A percentile compares a stretch with the other conserved stretches of the same genome.
phyloP scores from a whole-genome alignment of 1,140 invertebrate species.

The Phymorhynchus buccinoides region DNA sequence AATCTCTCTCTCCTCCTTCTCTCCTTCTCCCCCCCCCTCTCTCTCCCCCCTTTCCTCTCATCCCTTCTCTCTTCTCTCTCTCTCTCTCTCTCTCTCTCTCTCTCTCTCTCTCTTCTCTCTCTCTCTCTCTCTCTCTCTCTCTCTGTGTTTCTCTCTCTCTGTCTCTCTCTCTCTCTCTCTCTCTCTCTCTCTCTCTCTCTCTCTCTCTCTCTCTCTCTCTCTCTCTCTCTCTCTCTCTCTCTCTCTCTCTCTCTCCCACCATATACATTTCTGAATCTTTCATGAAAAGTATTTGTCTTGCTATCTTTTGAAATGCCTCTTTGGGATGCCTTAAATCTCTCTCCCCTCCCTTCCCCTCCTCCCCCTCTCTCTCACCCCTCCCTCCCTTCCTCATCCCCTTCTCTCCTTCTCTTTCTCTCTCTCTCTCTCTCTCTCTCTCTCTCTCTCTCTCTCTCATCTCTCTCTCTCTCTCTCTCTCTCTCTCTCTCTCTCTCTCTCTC shows the following conservation, averaged over 20 bases:
- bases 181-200: background rate
- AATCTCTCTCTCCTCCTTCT: background rate
- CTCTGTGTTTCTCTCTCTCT: background rate
- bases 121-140: conserved; percentile 21
- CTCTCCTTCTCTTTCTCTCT: too few species aligned
- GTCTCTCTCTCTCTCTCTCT: background rate
- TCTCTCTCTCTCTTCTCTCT: background rate
- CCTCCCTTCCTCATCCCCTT: background rate
- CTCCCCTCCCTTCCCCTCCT: background rate
- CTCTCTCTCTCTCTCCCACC: background rate
- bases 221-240: background rate
- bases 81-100: background rate
- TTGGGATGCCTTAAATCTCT: background rate
- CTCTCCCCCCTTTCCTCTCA: background rate
- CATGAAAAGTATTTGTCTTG: too few species aligned
- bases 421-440: background rate
- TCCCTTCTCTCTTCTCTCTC: background rate
- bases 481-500: background rate
- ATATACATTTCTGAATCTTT: background rate
- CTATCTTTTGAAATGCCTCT: background rate
- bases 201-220: background rate
- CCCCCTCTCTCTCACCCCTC: background rate
- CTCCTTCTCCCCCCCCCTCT: background rate
- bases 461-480: background rate
- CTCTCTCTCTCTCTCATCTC: background rate